Evolutionary conservation across 2,888 invertebrate species (phyloP).

Genomic region (Emesis russula): DNA sequence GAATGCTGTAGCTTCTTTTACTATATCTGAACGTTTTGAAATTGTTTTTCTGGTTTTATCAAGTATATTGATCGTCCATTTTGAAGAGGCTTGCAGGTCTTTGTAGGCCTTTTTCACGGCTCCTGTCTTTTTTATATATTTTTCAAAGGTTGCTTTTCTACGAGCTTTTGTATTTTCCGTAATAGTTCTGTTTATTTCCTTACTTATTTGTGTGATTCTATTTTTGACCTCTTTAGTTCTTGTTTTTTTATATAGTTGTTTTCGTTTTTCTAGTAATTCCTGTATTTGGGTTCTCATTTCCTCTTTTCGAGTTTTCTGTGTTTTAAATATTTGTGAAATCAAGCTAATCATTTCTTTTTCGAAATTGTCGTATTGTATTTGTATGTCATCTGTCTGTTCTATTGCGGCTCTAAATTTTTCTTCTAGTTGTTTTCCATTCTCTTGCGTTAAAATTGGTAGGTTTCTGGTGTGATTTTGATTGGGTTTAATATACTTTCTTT

Average conservation of each 20-base stretch:
- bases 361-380: conserved; percentile 1
- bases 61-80: background rate
- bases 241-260: background rate
- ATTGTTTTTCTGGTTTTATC: no score
- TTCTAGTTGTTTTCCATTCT: conserved; percentile 10
- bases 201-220: background rate
- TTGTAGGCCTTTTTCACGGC: background rate
- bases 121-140: conserved; percentile 4
- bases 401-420: background rate
- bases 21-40: no score
- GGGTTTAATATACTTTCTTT: background rate
- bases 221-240: background rate
- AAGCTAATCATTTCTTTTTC: background rate
- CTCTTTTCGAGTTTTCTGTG: background rate
- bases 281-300: conserved; percentile 2
- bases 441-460: background rate
- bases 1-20: no score
- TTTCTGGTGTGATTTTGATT: background rate
- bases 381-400: background rate
- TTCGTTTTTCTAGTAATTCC: background rate
- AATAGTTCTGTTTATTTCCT: background rate
- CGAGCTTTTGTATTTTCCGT: background rate
- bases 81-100: background rate
- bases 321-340: background rate
- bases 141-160: background rate